These are phyloP conservation scores for Adineta ricciae DNA, from an alignment of 2,888 invertebrate species.

Conservation along the genomic window DNA sequence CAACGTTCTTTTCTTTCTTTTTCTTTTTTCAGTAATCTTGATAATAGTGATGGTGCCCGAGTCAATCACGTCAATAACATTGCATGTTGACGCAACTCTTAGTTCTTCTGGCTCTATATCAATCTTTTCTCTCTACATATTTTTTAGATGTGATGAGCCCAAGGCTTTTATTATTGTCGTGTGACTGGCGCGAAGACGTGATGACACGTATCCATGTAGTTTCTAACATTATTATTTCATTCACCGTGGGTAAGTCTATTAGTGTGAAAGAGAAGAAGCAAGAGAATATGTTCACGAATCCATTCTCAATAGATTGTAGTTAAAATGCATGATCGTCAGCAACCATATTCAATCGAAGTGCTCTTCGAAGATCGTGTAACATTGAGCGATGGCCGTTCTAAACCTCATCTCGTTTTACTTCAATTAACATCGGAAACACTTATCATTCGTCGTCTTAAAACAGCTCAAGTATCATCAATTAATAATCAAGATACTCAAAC, in stretches of 20 bases:
- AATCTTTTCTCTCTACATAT: neutral
- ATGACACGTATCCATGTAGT: neutral
- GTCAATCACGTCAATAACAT: neutral
- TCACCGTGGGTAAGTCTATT: neutral
- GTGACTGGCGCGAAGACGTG: neutral
- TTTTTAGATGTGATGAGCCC: neutral
- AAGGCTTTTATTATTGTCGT: constrained; percentile 1
- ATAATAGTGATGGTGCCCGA: neutral
- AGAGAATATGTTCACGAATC: neutral
- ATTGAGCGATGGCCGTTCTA: constrained; percentile 11
- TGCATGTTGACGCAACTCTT: neutral
- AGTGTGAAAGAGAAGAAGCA: no score
- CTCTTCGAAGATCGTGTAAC: constrained; percentile 20
- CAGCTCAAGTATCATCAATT: neutral
- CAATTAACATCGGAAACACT: constrained; percentile 21
- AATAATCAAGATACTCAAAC: neutral
- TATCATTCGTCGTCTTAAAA: neutral
- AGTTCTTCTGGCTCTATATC: neutral
- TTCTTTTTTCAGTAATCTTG: neutral
- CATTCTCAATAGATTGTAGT: neutral
- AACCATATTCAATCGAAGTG: neutral
- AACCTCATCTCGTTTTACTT: constrained; percentile 1
- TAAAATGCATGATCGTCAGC: constrained; percentile 2
- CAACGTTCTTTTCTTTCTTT: neutral
- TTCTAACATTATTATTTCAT: neutral